These are phyloP conservation scores for Antechinus stuartii DNA, from an alignment of 2,113 vertebrate species.

Conservation along the genomic window DNA sequence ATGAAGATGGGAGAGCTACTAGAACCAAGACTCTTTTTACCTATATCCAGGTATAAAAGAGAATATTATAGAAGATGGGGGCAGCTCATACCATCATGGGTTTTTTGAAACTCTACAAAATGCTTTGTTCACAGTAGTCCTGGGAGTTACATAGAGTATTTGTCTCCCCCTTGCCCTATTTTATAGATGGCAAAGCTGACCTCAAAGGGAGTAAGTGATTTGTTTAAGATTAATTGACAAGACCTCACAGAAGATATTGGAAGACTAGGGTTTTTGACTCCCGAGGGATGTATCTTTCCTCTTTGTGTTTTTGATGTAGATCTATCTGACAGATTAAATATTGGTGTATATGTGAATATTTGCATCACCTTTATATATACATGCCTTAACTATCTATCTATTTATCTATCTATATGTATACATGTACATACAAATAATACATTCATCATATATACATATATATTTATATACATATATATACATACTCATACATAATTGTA, in stretches of 20 bases:
- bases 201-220: not conserved
- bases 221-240: not conserved
- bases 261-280: accelerated
- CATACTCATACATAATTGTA: too few relatives aligned
- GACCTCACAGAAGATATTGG: not conserved
- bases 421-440: too few relatives aligned
- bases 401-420: too few relatives aligned
- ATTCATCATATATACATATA: too few relatives aligned
- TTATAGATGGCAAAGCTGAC: too few relatives aligned
- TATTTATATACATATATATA: too few relatives aligned
- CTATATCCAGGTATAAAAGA: not conserved
- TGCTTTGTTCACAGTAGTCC: not conserved
- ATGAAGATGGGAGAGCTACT: not conserved
- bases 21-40: not conserved
- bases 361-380: not conserved
- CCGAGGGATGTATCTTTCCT: not conserved
- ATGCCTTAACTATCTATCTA: not conserved
- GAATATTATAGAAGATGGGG: not conserved
- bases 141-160: not conserved
- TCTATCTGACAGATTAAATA: not conserved
- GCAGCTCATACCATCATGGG: not conserved
- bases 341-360: not conserved
- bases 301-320: not conserved
- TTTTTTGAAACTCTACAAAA: not conserved
- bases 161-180: not conserved